Base-by-base conservation (phyloP, 2,113 vertebrate genomes). In the Psittacula cyanocephala region DNA sequence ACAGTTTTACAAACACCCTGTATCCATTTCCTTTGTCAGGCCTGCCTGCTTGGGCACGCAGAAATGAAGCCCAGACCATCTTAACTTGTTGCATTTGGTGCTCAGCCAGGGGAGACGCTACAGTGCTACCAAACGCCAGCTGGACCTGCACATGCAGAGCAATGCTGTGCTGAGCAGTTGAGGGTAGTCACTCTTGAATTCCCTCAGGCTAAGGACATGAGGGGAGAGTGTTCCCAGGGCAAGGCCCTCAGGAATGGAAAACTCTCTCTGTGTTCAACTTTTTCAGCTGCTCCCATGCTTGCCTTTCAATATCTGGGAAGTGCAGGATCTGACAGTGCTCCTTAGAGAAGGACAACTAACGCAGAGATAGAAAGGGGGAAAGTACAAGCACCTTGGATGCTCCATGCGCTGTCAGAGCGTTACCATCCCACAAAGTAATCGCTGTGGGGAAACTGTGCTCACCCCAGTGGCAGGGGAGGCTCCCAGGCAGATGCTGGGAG, bases 371-470 rank as follows among this genome's bases (percentile, higher is more conserved):
- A 24, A 18, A 35, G 27, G 7, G 29, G 44, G 25, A 33, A 35
- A 22, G 69, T 13, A 9, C 62, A 59, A 33, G 24, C 33, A 46
- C 22, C 20, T 19, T 2, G 1, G 28, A 22, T 1, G 6, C 39
- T 65, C 44, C 0, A 1, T 12, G 27, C 1, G 2, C 47, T 64
- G 35, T 37, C 27, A 33, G n/a, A 47, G 46, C 0, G 0, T 37
- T 43, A 1, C 23, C 39, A n/a, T 25, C 39, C 44, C 77, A 50
- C 9, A 1, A 0, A 65, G 64, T 17, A 43, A 15, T 37, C 12
- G 0, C 33, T 1, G 23, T 33, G 53, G 20, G 65, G 65, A 78
- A 52, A 29, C 29, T 72, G 60, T 17, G 37, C 53, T 57, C 1
- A 1, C 60, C 60, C 49, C 37, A 31, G 17, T 0, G 3, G 65